Percentiles rank a stretch among this genome's conserved stretches.
These are phyloP conservation scores for Ametastegia equiseti DNA, from an alignment of 2,888 invertebrate species.

Conservation along the genomic window DNA sequence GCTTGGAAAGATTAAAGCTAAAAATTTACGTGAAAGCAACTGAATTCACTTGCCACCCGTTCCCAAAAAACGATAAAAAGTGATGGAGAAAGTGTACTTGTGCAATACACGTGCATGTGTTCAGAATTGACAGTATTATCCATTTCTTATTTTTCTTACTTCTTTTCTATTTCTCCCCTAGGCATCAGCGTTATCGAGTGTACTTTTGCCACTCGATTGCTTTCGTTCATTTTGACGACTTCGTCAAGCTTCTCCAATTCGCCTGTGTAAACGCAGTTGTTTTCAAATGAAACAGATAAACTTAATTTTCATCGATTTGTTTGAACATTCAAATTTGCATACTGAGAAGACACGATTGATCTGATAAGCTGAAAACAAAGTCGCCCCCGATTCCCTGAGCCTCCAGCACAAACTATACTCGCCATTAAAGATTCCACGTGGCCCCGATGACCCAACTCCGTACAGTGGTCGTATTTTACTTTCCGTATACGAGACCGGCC, in stretches of 20 bases:
- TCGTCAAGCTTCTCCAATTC: neutral
- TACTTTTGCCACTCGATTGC: neutral
- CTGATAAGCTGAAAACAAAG: neutral
- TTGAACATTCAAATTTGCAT: neutral
- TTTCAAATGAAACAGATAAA: neutral
- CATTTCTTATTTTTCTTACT: neutral
- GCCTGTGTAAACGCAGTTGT: neutral
- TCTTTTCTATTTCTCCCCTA: neutral
- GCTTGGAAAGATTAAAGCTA: neutral
- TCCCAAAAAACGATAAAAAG: neutral
- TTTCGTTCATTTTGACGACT: neutral
- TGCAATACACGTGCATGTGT: neutral
- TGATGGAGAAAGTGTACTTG: neutral
- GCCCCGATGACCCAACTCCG: neutral
- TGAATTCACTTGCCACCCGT: neutral
- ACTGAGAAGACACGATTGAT: neutral
- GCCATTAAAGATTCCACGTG: neutral
- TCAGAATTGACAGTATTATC: neutral
- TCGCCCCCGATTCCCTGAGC: neutral
- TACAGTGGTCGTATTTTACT: neutral
- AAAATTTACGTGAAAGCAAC: neutral
- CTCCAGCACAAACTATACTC: neutral
- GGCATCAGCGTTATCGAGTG: neutral
- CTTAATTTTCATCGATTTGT: neutral
- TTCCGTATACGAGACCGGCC: neutral